These are phyloP conservation scores for Mixornis gularis DNA, from an alignment of 2,113 vertebrate genomes.

Conservation along the genomic window DNA sequence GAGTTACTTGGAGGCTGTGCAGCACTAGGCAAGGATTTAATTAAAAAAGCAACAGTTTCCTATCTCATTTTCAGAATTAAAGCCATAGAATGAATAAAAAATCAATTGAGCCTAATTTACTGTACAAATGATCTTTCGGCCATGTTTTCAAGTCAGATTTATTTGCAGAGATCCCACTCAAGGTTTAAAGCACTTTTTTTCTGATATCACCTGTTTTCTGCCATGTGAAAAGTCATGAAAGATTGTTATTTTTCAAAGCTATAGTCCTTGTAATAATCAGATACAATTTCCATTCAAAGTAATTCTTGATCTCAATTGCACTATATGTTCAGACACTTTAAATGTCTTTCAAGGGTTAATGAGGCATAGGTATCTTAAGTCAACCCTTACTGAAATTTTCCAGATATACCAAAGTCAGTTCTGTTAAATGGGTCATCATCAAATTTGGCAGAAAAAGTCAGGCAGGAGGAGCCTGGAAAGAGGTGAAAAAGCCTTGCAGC, in stretches of 20 bases:
- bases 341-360: neutral
- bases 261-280: neutral
- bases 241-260: neutral
- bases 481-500: neutral
- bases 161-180: neutral
- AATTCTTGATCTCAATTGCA: neutral
- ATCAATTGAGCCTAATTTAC: neutral
- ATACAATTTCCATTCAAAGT: neutral
- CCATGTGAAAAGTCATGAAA: neutral
- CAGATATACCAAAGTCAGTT: neutral
- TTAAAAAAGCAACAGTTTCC: neutral
- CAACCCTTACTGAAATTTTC: neutral
- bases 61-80: neutral
- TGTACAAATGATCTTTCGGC: neutral
- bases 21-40: neutral
- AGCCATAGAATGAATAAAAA: neutral
- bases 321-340: neutral
- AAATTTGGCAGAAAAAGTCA: neutral
- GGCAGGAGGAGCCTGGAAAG: neutral
- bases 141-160: neutral
- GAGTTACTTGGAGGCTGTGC: neutral
- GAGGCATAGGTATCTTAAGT: neutral
- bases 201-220: neutral
- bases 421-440: slow-evolving; percentile 26
- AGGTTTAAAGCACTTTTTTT: neutral